These are phyloP conservation scores for Agonopterix subpropinquella DNA, from an alignment of 2,888 invertebrate genomes.

Conservation along the genomic window DNA sequence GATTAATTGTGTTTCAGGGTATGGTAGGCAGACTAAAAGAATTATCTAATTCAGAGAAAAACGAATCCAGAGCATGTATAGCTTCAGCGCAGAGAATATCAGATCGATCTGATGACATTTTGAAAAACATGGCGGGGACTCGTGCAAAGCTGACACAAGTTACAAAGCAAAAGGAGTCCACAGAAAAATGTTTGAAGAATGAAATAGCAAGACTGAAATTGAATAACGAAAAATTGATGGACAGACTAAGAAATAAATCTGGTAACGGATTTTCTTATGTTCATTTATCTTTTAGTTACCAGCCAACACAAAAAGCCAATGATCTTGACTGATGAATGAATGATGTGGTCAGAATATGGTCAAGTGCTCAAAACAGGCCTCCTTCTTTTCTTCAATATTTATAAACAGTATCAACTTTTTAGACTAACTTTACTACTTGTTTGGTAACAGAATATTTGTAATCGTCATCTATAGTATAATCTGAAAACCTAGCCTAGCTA, in stretches of 20 bases:
- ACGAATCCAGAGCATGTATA: constrained; percentile 60
- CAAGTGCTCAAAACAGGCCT: too few relatives aligned
- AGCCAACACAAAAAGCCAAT: background rate
- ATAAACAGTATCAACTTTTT: too few relatives aligned
- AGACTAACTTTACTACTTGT: too few relatives aligned
- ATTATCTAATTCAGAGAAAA: constrained; percentile 46
- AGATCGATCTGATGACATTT: constrained; percentile 51
- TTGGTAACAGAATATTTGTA: too few relatives aligned
- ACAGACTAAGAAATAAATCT: constrained; percentile 47
- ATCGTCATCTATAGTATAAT: too few relatives aligned
- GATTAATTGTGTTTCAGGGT: constrained; percentile 22
- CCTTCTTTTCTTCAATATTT: too few relatives aligned
- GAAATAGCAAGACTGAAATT: constrained; percentile 51
- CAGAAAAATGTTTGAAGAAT: constrained; percentile 46
- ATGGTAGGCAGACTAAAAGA: constrained; percentile 41
- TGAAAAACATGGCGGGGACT: constrained; percentile 41
- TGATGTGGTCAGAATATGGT: too few relatives aligned
- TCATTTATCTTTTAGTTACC: background rate
- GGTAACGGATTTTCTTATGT: constrained; percentile 26
- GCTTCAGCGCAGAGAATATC: constrained; percentile 59
- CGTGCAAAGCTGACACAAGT: constrained; percentile 43
- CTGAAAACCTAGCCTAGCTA: too few relatives aligned
- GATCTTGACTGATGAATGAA: too few relatives aligned
- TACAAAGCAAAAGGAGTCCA: constrained; percentile 55
- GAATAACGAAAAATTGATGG: constrained; percentile 56